phyloP scores from a whole-genome alignment of 2,797 vertebrate species.

The Peromyscus melanophrys region DNA sequence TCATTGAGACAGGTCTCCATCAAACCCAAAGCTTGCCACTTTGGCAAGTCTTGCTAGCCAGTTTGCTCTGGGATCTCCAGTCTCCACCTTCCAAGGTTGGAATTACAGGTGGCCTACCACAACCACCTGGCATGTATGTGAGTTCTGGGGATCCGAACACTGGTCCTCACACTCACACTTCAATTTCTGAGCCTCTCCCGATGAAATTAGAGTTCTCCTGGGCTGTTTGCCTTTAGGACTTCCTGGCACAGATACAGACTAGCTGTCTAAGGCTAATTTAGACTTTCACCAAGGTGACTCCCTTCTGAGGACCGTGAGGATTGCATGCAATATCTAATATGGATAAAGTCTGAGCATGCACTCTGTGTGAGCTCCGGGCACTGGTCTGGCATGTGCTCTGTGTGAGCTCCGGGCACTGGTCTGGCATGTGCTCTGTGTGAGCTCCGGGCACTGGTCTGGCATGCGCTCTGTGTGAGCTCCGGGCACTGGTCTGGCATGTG shows the following conservation, averaged over 20 bases:
- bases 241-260: not conserved
- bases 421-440: not conserved
- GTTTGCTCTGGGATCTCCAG: not conserved
- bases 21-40: not conserved
- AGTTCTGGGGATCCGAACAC: not conserved
- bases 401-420: not conserved
- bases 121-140: not conserved
- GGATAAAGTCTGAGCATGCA: not conserved
- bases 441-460: not conserved
- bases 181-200: not conserved
- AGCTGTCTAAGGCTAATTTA: slow-evolving; percentile 19
- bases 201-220: not conserved
- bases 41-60: not conserved
- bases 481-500: too few relatives aligned
- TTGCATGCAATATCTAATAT: not conserved
- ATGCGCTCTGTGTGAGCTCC: not conserved
- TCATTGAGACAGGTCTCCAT: not conserved
- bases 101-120: not conserved
- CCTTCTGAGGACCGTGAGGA: slow-evolving; percentile 2
- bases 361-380: not conserved
- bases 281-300: not conserved
- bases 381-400: not conserved
- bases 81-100: not conserved
- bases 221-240: not conserved
- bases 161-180: not conserved